Conservation (phyloP, 2,888 invertebrate genomes). For the Eudemis profundana region DNA sequence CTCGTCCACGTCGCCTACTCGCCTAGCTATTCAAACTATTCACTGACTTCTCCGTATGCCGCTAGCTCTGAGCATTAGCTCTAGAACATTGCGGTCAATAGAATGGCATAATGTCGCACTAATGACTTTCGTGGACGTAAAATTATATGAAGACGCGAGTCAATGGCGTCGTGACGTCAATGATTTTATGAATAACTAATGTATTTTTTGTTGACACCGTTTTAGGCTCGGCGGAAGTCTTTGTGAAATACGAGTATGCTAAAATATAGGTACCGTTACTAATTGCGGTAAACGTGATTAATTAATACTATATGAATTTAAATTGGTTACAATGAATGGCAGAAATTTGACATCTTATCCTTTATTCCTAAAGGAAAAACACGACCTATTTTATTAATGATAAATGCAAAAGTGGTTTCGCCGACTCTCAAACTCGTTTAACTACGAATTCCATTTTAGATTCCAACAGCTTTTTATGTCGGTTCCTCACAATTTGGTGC, state of each 20-base stretch:
- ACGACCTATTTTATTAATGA: background rate
- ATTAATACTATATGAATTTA: no score
- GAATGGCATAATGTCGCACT: background rate
- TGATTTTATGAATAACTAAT: background rate
- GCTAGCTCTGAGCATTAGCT: background rate
- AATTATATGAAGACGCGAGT: background rate
- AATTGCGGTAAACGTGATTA: no score
- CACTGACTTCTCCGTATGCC: background rate
- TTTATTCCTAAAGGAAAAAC: no score
- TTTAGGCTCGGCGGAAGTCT: background rate
- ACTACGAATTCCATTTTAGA: background rate
- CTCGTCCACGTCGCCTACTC: conserved; percentile 5
- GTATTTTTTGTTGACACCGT: background rate
- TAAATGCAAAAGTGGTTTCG: background rate
- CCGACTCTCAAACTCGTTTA: background rate
- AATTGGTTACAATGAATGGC: no score
- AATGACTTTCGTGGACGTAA: background rate
- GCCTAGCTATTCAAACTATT: conserved; percentile 17
- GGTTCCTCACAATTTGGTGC: background rate
- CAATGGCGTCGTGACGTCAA: background rate
- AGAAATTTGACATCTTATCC: no score
- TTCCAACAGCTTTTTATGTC: background rate
- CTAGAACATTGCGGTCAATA: background rate
- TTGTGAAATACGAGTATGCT: background rate
- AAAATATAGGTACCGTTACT: background rate